Percentiles rank a stretch among this genome's conserved stretches.
Conservation (phyloP, 2,797 vertebrate species). For the Chromobotia macracanthus region DNA sequence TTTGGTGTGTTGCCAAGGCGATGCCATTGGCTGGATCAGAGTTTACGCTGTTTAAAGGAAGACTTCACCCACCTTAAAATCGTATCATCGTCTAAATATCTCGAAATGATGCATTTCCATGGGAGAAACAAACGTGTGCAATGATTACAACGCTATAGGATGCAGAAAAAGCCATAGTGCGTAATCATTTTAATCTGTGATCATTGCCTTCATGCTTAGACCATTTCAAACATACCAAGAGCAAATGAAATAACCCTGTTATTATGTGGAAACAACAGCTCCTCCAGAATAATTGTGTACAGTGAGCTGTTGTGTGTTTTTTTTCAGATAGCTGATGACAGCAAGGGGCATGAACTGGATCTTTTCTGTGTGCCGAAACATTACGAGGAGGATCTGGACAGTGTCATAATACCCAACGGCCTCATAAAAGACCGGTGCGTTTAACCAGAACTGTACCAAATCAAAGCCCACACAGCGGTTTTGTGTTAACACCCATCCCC, state of each 20-base stretch:
- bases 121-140: no score
- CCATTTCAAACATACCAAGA: no score
- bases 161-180: no score
- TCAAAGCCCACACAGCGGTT: background rate
- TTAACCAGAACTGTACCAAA: background rate
- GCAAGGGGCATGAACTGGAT: conserved; percentile 77
- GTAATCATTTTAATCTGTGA: no score
- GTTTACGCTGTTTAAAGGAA: background rate
- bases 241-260: no score
- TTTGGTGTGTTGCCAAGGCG: conserved; percentile 35
- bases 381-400: conserved; percentile 82
- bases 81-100: no score
- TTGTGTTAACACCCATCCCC: background rate
- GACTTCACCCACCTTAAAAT: background rate
- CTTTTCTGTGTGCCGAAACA: conserved; percentile 84
- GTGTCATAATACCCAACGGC: conserved; percentile 84
- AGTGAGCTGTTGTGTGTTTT: conserved; percentile 4
- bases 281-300: conserved; percentile 18
- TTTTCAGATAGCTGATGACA: conserved; percentile 78
- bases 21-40: conserved; percentile 18
- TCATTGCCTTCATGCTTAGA: no score
- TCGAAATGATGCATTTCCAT: no score
- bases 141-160: no score
- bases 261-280: no score
- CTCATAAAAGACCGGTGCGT: conserved; percentile 85